Evolutionary conservation across 2,113 vertebrate species (phyloP).

Genomic region (Semicossyphus pulcher): DNA sequence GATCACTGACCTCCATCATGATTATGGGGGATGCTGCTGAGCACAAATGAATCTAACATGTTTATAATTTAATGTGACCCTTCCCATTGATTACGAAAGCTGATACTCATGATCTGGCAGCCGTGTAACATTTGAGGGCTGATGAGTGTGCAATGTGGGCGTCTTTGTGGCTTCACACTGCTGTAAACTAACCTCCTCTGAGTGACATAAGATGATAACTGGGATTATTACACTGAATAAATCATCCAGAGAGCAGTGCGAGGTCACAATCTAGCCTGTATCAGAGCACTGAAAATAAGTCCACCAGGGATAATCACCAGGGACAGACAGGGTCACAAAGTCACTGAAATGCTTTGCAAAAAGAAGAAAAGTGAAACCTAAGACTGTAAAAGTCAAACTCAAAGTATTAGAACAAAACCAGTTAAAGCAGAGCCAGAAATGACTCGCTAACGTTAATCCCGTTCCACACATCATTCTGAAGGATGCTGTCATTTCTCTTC

Average conservation of each 20-base stretch:
- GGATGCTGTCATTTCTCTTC: too few relatives aligned
- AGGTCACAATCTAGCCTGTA: neutral
- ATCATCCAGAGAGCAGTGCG: neutral
- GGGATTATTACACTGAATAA: neutral
- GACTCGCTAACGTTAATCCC: too few relatives aligned
- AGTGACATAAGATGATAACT: neutral
- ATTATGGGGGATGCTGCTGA: too few relatives aligned
- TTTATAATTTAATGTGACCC: neutral
- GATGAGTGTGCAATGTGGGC: neutral
- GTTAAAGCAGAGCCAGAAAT: too few relatives aligned
- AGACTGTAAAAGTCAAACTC: too few relatives aligned
- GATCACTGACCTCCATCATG: too few relatives aligned
- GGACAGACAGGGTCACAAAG: too few relatives aligned
- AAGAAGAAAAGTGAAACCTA: too few relatives aligned
- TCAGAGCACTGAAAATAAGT: neutral
- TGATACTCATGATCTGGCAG: neutral
- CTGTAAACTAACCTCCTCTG: neutral
- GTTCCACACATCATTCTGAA: too few relatives aligned
- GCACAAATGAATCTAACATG: neutral
- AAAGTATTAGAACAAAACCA: too few relatives aligned
- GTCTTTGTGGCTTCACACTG: too few relatives aligned
- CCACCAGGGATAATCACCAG: neutral
- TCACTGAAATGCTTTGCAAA: too few relatives aligned
- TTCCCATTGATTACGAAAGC: neutral
- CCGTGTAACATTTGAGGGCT: neutral